phyloP scores from a whole-genome alignment of 2,797 vertebrate genomes.

The Pterois miles region DNA sequence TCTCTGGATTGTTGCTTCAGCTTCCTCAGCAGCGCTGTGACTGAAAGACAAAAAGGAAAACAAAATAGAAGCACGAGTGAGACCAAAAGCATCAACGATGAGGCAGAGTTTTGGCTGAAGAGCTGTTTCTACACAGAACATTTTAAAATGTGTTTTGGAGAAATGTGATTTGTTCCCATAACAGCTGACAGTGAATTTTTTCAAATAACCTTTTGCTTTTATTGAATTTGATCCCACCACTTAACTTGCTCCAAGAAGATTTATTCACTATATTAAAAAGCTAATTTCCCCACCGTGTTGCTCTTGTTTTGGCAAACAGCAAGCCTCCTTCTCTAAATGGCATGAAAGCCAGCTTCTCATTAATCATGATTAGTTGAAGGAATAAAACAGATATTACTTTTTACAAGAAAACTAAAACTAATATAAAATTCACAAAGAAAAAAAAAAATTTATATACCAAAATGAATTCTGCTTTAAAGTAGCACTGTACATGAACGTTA shows the following conservation, averaged over 20 bases:
- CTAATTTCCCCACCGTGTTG: neutral
- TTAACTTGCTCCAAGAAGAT: neutral
- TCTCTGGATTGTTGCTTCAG: conserved; percentile 98
- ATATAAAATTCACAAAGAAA: neutral
- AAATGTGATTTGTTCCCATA: neutral
- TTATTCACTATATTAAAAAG: neutral
- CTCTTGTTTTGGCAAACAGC: conserved; percentile 9
- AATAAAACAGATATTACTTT: neutral
- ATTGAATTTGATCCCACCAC: conserved; percentile 2
- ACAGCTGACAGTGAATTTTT: neutral
- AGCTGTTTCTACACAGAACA: conserved; percentile 1
- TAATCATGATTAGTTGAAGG: neutral
- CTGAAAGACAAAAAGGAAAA: conserved; percentile 41
- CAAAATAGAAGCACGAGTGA: neutral
- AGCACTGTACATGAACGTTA: neutral
- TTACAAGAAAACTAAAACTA: neutral
- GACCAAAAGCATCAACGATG: conserved; percentile 3
- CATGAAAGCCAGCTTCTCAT: neutral
- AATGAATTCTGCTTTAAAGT: neutral
- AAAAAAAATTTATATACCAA: neutral
- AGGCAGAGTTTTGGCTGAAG: neutral
- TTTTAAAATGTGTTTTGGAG: neutral
- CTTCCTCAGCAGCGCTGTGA: conserved; percentile 91
- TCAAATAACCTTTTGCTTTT: neutral
- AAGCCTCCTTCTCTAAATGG: neutral